Evolutionary conservation across 2,113 vertebrate genomes (phyloP).

Genomic region (Pagrus major): DNA sequence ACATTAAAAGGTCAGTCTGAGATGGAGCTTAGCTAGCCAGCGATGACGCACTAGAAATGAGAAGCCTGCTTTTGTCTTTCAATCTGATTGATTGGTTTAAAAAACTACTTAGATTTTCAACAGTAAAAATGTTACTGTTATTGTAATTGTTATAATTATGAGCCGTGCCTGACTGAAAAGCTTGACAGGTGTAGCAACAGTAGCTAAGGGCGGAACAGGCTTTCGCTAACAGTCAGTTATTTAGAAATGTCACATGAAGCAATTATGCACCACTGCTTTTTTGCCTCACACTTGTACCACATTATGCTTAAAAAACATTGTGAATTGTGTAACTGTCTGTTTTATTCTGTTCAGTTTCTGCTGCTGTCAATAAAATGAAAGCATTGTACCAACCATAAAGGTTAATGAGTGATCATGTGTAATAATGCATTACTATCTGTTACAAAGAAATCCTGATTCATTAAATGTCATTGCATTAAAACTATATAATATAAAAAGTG

Average conservation of each 20-base stretch:
- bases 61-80: not conserved
- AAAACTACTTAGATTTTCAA: not conserved
- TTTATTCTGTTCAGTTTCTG: conserved; percentile 12
- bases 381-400: conserved; percentile 44
- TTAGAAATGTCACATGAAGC: not conserved
- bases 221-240: conserved; percentile 29
- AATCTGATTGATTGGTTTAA: no score
- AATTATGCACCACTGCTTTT: conserved; percentile 28
- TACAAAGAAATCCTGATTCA: conserved; percentile 6
- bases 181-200: no score
- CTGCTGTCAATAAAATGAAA: conserved; percentile 42
- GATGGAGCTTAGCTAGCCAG: no score
- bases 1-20: not conserved
- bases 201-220: not conserved
- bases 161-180: no score
- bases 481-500: conserved; percentile 38
- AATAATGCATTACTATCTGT: conserved; percentile 22
- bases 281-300: conserved; percentile 39
- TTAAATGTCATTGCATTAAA: conserved; percentile 22
- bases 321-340: not conserved
- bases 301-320: not conserved
- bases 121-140: not conserved
- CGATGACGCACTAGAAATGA: not conserved
- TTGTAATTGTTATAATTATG: no score
- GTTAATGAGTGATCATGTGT: conserved; percentile 25